Evolutionary conservation across 2,113 vertebrate species (phyloP), one percentile per base, ranked within the genome.

Genomic region (Eidolon helvum): DNA sequence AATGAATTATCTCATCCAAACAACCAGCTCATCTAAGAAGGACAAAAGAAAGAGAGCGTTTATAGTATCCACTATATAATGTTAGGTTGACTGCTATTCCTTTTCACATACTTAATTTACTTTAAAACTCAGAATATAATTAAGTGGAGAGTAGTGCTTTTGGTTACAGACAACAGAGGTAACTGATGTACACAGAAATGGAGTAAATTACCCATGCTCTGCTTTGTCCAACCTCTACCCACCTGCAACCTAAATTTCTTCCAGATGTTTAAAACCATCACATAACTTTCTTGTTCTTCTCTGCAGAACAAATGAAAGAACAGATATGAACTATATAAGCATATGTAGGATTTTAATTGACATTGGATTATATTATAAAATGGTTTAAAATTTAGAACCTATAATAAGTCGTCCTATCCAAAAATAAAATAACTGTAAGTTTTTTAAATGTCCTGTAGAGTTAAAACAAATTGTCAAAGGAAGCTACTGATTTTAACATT

Each of bases 121-220:
- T 94, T 89, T 83, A 94, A 87, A 83, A 50, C 33, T 66, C 43
- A 84, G 71, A 83, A 35, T 91, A 75, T 65, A 50, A 88, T 61
- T 61, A 95, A 57, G 10, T 40, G 26, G 12, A 78, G 9, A 48
- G 45, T 48, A 7, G 28, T 43, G 68, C n/a, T 75, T 3, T 72
- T 93, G 68, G 40, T 55, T 90, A 86, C 2, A 69, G 59, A 91
- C 45, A 75, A 86, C 66, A 69, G 78, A 61, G 28, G 12, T 74
- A 87, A 82, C 38, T n/a, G 65, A 77, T 71, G 33, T 87, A 7
- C 28, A 50, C 30, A 22, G 24, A 86, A 57, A 90, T 75, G 48
- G 75, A 92, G 11, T 85, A 68, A 72, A 74, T 65, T 65, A 43
- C 19, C 55, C n/a, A 28, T 43, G 9, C 4, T 92, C 33, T 87